Percentiles rank a stretch among this genome's conserved stretches.
These are phyloP conservation scores for Drepana arcuata DNA, from an alignment of 1,140 invertebrate genomes.

Conservation along the genomic window DNA sequence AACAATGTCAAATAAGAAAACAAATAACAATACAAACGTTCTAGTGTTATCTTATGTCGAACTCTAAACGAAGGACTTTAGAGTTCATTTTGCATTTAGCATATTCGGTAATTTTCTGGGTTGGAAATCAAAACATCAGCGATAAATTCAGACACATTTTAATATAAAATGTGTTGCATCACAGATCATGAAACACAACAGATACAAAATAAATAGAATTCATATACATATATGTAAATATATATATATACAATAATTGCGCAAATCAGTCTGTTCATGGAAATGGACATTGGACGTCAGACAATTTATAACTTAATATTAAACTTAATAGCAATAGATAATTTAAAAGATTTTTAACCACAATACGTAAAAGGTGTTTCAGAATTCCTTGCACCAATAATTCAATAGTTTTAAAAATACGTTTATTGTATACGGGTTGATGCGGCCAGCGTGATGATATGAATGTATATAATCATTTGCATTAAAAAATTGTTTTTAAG, in stretches of 20 bases:
- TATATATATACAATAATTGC: slow-evolving; percentile 1
- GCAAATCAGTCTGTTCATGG: slow-evolving; percentile 18
- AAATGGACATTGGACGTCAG: slow-evolving; percentile 5
- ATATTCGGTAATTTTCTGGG: slow-evolving; percentile 6
- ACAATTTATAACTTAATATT: slow-evolving; percentile 2
- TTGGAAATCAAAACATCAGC: slow-evolving; percentile 49
- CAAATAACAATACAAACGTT: background rate
- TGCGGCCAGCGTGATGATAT: too few relatives aligned
- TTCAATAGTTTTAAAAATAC: too few relatives aligned
- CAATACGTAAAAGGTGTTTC: background rate
- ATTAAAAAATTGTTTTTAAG: too few relatives aligned
- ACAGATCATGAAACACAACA: slow-evolving; percentile 35
- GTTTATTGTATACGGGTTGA: too few relatives aligned
- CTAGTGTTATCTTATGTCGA: background rate
- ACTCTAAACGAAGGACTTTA: background rate
- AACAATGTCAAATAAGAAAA: background rate
- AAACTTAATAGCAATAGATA: background rate
- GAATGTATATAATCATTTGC: too few relatives aligned
- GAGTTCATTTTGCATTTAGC: background rate
- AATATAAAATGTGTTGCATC: slow-evolving; percentile 65
- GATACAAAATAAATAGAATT: slow-evolving; percentile 23
- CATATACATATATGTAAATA: slow-evolving; percentile 4
- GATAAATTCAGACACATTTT: slow-evolving; percentile 54
- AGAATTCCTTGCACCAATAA: too few relatives aligned
- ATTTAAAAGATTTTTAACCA: background rate